These are phyloP conservation scores for Crocidura indochinensis DNA, from an alignment of 2,797 vertebrate genomes.

Conservation along the genomic window DNA sequence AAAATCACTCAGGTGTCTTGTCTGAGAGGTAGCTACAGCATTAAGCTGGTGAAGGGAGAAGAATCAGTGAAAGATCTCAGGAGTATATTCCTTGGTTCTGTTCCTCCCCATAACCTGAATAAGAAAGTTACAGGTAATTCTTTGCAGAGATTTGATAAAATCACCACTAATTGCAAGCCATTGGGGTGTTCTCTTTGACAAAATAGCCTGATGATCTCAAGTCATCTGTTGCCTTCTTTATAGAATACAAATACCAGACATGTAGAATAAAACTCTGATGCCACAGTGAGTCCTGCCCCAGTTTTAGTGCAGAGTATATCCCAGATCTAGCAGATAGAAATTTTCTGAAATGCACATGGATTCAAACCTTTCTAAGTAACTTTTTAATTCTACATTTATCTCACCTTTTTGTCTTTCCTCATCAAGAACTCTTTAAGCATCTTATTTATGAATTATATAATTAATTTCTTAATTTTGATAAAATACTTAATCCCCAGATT, in stretches of 20 bases:
- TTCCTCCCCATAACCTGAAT: not conserved
- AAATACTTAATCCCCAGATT: not conserved
- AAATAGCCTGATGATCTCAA: not conserved
- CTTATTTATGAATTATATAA: not conserved
- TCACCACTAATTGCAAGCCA: not conserved
- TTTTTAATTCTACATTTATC: too few species aligned
- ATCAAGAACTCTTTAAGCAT: not conserved
- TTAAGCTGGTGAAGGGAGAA: not conserved
- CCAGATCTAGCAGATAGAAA: not conserved
- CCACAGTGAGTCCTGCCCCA: not conserved
- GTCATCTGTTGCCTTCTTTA: not conserved
- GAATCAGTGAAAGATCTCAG: not conserved
- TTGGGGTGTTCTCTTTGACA: not conserved
- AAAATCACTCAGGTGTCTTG: conserved; percentile 77
- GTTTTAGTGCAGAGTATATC: not conserved
- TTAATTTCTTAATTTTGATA: not conserved
- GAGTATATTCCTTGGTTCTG: not conserved
- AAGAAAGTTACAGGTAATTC: not conserved
- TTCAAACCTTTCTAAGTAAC: not conserved
- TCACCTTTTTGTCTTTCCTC: not conserved
- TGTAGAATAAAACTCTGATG: not conserved
- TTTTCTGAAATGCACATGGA: not conserved
- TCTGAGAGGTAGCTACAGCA: conserved; percentile 50
- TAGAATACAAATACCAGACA: not conserved
- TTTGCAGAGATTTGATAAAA: not conserved